Conservation (phyloP, 2,797 vertebrate species). For the Rhinichthys osculus region DNA sequence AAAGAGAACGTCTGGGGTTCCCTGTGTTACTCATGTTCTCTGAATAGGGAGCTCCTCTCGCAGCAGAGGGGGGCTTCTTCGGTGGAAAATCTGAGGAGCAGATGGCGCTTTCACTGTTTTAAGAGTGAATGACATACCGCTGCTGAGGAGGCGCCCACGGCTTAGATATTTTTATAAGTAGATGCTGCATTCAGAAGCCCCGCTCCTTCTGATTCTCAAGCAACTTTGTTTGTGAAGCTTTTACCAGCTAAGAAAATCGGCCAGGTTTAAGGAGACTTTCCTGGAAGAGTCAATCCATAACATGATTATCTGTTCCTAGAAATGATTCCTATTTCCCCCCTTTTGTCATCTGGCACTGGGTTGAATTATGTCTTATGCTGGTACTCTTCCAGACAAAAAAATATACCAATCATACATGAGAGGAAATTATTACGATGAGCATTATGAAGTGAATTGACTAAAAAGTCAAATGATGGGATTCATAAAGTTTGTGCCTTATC, state of each 20-base stretch:
- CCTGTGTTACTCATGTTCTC: no score
- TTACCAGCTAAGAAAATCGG: neutral
- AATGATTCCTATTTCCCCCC: neutral
- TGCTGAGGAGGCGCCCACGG: no score
- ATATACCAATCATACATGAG: neutral
- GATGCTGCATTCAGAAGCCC: neutral
- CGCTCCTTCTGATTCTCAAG: neutral
- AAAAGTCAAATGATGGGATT: neutral
- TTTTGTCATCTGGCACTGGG: neutral
- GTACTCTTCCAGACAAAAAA: neutral
- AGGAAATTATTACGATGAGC: neutral
- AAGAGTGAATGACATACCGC: no score
- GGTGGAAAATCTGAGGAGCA: no score
- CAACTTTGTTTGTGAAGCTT: neutral
- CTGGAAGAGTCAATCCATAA: constrained; percentile 1
- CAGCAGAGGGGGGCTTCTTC: no score
- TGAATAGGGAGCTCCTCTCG: no score
- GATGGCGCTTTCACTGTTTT: no score
- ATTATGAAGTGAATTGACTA: neutral
- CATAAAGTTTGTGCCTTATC: neutral
- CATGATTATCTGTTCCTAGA: constrained; percentile 17
- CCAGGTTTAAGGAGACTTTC: neutral
- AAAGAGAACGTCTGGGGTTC: no score
- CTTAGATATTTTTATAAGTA: neutral
- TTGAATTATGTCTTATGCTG: neutral